Evolutionary conservation across 2,888 invertebrate genomes (phyloP).

Genomic region (Desoria tigrina): DNA sequence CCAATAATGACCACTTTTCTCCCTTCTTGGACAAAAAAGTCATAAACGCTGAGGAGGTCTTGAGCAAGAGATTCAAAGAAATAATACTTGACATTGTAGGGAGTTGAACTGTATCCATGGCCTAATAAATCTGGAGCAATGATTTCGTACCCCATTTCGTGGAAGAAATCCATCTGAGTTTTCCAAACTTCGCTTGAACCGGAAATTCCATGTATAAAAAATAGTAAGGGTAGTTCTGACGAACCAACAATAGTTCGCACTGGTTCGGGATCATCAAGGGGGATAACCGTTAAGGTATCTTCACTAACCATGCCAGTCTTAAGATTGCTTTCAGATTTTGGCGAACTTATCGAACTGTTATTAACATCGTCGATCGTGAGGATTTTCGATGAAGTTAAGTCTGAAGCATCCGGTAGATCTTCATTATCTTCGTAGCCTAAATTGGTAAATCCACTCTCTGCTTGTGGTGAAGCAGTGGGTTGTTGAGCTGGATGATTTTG

Average conservation of each 20-base stretch:
- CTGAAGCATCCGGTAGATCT: too few relatives aligned
- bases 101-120: slow-evolving; percentile 68
- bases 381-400: too few relatives aligned
- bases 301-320: too few relatives aligned
- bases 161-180: slow-evolving; percentile 64
- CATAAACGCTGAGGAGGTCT: slow-evolving; percentile 65
- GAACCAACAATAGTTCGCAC: too few relatives aligned
- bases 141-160: slow-evolving; percentile 64
- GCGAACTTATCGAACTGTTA: too few relatives aligned
- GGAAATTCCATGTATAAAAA: slow-evolving; percentile 70
- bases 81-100: slow-evolving; percentile 62
- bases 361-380: too few relatives aligned
- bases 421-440: slow-evolving; percentile 43
- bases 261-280: too few relatives aligned
- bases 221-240: slow-evolving; percentile 59
- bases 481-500: background rate
- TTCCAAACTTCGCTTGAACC: slow-evolving; percentile 67
- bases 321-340: too few relatives aligned
- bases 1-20: slow-evolving; percentile 64
- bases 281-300: too few relatives aligned
- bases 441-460: slow-evolving; percentile 28
- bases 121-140: slow-evolving; percentile 69
- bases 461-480: background rate
- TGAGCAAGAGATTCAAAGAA: slow-evolving; percentile 64
- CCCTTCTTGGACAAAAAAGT: slow-evolving; percentile 63